These are phyloP conservation scores for Drosophila nigrodunni DNA, from an alignment of 1,140 invertebrate genomes.

Conservation along the genomic window DNA sequence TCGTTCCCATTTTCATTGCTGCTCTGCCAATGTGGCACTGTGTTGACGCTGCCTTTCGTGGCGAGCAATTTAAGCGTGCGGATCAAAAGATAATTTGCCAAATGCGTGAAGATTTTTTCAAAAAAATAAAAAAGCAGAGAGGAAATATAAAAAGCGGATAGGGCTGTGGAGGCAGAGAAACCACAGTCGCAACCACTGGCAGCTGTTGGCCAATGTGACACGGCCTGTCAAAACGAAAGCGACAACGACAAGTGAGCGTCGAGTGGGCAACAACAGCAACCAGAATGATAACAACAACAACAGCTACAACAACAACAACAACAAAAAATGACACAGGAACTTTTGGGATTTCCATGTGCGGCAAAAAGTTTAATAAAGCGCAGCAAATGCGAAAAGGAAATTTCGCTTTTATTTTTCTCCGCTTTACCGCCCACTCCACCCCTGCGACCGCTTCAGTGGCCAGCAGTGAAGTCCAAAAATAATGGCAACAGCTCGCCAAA, in stretches of 20 bases:
- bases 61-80: constrained; percentile 70
- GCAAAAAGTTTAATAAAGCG: constrained; percentile 77
- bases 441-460: constrained; percentile 29
- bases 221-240: constrained; percentile 74
- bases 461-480: constrained; percentile 64
- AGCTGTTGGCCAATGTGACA: constrained; percentile 60
- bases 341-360: constrained; percentile 73
- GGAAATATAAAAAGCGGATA: background rate
- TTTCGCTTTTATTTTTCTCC: constrained; percentile 72
- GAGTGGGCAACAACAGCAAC: constrained; percentile 36
- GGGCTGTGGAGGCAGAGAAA: background rate
- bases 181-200: constrained; percentile 25
- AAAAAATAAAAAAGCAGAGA: constrained; percentile 38
- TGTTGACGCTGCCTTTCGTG: constrained; percentile 47
- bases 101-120: constrained; percentile 83
- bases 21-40: constrained; percentile 54
- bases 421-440: background rate
- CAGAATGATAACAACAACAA: constrained; percentile 15
- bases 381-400: constrained; percentile 80
- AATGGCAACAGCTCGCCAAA: constrained; percentile 82
- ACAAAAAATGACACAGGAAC: constrained; percentile 78
- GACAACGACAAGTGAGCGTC: constrained; percentile 52
- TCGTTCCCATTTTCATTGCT: no score
- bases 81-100: constrained; percentile 84
- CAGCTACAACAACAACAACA: constrained; percentile 11